These are phyloP conservation scores for Rhopalosiphum padi DNA, from an alignment of 1,140 invertebrate genomes.

Conservation along the genomic window DNA sequence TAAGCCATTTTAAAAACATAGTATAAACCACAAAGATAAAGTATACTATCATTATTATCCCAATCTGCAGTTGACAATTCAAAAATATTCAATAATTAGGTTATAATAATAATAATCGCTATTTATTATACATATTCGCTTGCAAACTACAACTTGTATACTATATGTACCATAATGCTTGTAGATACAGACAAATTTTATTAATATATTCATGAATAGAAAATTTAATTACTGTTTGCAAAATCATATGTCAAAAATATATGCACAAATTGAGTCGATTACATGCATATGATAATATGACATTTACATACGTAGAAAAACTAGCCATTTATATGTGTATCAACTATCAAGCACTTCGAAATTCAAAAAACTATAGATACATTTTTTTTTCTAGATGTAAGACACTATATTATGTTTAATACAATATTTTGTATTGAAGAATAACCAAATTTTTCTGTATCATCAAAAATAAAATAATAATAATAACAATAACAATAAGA, in stretches of 20 bases:
- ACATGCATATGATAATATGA: background rate
- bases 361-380: background rate
- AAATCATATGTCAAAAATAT: background rate
- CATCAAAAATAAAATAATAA: background rate
- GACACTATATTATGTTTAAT: background rate
- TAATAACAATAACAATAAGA: background rate
- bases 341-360: background rate
- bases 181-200: background rate
- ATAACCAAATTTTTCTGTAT: background rate
- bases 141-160: background rate
- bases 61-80: background rate
- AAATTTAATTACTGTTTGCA: background rate
- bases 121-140: background rate
- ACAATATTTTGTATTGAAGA: background rate
- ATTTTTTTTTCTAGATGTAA: background rate
- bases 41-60: background rate
- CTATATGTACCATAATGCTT: background rate
- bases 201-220: background rate
- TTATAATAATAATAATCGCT: background rate
- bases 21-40: background rate
- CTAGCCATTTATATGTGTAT: background rate
- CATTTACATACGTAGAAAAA: background rate
- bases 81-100: background rate
- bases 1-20: background rate
- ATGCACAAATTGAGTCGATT: background rate